Base-by-base conservation (phyloP, 2,113 vertebrate species). In the Psittacus erithacus region DNA sequence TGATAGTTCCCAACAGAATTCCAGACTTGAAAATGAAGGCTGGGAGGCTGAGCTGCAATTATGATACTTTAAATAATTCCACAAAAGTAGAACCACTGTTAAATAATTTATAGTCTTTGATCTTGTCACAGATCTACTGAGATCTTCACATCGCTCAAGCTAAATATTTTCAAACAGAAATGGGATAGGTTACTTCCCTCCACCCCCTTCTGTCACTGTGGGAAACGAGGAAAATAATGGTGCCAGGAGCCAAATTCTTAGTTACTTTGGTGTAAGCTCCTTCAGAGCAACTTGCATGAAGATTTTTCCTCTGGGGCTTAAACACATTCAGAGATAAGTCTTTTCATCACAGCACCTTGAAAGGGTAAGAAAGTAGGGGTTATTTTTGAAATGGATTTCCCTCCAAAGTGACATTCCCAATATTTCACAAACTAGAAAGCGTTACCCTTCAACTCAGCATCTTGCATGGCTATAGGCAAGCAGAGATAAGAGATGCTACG, bases 1-100 rank as follows among this genome's bases (percentile, higher is more conserved):
- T 98, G 98, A 98, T 98, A 98, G 97, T 97, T 99, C 98, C 98
- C 98, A 97, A 98, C 97, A 98, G 98, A 98, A 98, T 98, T 98
- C 98, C 98, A 97, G 97, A 96, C 98, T 98, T 93, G 92, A 97
- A 98, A 98, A 98, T 97, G 96, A 98, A 98, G 98, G 96, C 97
- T 96, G 96, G 97, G 97, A 98, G 98, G 97, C 97, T 93, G 96
- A 98, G 97, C 97, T 98, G 97, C 98, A 99, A 99, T 99, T 99
- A 99, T 97, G 97, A 98, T 98, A 98, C 98, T 98, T 99, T 98
- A 98, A 99, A 98, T 99, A 99, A 99, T 99, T 99, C 98, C 98
- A 98, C 98, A 98, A 99, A 98, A 99, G 98, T 98, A 98, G 98
- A 98, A 98, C 98, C 96, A 95, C 98, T 98, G 98, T 98, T 98